Evolutionary conservation across 2,888 invertebrate genomes (phyloP), one percentile per base, ranked within the genome.

Genomic region (Neoascia interrupta): DNA sequence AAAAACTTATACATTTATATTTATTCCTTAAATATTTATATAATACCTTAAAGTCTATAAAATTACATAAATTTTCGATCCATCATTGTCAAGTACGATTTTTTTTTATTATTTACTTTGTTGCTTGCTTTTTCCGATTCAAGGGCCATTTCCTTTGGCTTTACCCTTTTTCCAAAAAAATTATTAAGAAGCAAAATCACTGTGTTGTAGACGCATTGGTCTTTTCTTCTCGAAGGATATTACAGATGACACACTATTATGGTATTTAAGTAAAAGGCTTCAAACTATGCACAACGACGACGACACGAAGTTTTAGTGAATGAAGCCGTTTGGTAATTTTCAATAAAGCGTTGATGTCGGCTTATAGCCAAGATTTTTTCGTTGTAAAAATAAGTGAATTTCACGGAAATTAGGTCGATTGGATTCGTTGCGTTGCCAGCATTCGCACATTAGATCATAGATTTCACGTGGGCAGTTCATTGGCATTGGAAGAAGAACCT

Each of bases 371-470:
- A 94, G 89, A 88, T 94, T 94, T 88, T 94, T 94, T 84, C 94
- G 90, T 87, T 94, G 94, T 81, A 96, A 90, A 89, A 96, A 96
- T 87, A 95, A 90, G 89, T 95, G 94, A 84, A 96, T 95, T 88
- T 96, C 96, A 75, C 93, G 91, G 89, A 96, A 96, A 84, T 92
- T 93, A 43, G 96, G 96, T 66, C 96, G 90, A 87, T 93, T 92
- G 36, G 91, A 90, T 84, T 94, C 94, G 86, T 93, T 93, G 56
- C 94, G 90, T 85, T 95, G 94, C 96, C 96, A 96, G 86, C 96
- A 96, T 86, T 96, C 95, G 84, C 92, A 91, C 94, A 96, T 95
- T 85, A 96, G 89, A 87, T 95, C 95, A 89, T 93, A 95, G 84
- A 96, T 94, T 88, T 96, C 95, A 85, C 94, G 93, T 23, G 95